A percentile compares a stretch with the other conserved stretches of the same genome.
Conservation (phyloP, 2,888 invertebrate species). For the Argyresthia albistria region DNA sequence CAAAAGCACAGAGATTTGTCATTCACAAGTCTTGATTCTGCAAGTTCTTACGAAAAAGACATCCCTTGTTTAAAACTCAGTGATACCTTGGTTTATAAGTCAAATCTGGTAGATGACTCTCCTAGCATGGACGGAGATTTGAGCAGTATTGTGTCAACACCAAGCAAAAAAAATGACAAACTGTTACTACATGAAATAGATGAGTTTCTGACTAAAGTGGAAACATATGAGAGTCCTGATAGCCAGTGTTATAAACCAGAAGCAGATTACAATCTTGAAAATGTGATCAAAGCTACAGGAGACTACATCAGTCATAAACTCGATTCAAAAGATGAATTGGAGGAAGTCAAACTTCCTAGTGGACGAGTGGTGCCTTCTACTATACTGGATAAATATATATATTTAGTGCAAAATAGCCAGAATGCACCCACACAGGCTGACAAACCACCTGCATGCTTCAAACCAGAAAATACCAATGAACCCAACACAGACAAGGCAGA, state of each 20-base stretch:
- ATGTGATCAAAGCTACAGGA: slow-evolving; percentile 54
- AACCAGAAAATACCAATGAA: neutral
- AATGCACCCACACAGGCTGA: slow-evolving; percentile 21
- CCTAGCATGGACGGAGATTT: slow-evolving; percentile 62
- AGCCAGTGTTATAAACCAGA: slow-evolving; percentile 31
- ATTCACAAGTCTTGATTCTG: slow-evolving; percentile 39
- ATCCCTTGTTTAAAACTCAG: slow-evolving; percentile 31
- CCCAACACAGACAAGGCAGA: neutral
- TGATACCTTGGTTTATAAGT: slow-evolving; percentile 8
- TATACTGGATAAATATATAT: slow-evolving; percentile 59
- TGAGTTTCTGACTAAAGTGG: slow-evolving; percentile 58
- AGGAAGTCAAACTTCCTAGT: slow-evolving; percentile 44
- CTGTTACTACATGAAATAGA: slow-evolving; percentile 61
- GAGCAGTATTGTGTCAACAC: slow-evolving; percentile 58
- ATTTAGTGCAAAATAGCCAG: slow-evolving; percentile 46
- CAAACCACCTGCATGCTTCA: slow-evolving; percentile 7
- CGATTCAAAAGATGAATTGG: slow-evolving; percentile 27
- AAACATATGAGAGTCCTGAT: slow-evolving; percentile 53
- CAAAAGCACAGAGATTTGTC: slow-evolving; percentile 33
- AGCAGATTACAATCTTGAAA: slow-evolving; percentile 29
- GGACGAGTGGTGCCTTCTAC: slow-evolving; percentile 40
- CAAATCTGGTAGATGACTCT: slow-evolving; percentile 25
- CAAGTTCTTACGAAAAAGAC: slow-evolving; percentile 16
- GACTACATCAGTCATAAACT: slow-evolving; percentile 50
- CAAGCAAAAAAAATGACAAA: slow-evolving; percentile 57